Evolutionary conservation across 2,113 vertebrate species (phyloP).

Genomic region (Stigmatopora argus): DNA sequence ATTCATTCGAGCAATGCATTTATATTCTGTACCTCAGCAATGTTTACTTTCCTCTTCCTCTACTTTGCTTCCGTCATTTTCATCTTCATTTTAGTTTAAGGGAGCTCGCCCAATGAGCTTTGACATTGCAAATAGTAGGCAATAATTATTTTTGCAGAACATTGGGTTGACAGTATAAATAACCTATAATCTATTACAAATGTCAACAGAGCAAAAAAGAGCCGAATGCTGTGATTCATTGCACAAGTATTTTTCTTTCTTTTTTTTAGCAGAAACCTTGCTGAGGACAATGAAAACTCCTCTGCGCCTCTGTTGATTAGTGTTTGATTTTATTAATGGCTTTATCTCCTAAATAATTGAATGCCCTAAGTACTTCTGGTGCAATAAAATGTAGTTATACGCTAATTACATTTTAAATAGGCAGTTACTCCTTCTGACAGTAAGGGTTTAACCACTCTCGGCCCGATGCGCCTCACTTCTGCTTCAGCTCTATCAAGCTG

Average conservation of each 20-base stretch:
- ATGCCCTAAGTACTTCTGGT: slow-evolving; percentile 39
- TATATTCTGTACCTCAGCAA: no score
- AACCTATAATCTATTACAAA: not conserved
- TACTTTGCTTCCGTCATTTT: not conserved
- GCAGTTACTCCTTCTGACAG: slow-evolving; percentile 39
- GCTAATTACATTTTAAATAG: slow-evolving; percentile 57
- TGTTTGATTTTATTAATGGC: slow-evolving; percentile 54
- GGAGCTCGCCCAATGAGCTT: no score
- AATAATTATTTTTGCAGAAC: not conserved
- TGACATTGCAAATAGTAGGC: no score
- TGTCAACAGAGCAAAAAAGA: not conserved
- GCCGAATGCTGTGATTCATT: not conserved
- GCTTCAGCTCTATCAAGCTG: slow-evolving; percentile 19
- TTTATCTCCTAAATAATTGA: slow-evolving; percentile 58
- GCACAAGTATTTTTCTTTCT: not conserved
- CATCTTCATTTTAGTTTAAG: no score
- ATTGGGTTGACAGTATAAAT: not conserved
- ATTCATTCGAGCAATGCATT: no score
- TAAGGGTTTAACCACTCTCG: slow-evolving; percentile 16
- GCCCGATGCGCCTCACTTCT: slow-evolving; percentile 2
- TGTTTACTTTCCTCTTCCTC: no score
- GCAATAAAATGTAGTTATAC: slow-evolving; percentile 46
- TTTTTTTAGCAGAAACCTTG: slow-evolving; percentile 19
- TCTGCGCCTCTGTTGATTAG: slow-evolving; percentile 39
- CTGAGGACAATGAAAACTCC: slow-evolving; percentile 35